These are phyloP conservation scores for Picathartes gymnocephalus DNA, from an alignment of 2,113 vertebrate genomes.

Conservation along the genomic window DNA sequence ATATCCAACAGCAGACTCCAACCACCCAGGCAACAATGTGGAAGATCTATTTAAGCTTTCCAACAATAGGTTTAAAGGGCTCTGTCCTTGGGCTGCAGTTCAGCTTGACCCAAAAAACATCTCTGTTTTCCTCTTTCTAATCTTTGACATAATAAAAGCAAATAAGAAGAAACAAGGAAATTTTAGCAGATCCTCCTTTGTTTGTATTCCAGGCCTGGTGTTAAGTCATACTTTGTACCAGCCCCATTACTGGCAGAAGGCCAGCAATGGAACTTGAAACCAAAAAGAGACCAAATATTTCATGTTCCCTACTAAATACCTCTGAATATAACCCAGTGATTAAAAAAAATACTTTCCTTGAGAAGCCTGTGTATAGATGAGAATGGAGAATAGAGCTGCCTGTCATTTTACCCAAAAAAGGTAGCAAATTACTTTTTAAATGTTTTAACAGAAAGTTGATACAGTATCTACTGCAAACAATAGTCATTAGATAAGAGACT, in stretches of 20 bases:
- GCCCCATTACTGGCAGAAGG: background rate
- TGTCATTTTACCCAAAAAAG: background rate
- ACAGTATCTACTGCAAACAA: slow-evolving; percentile 11
- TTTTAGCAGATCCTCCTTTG: slow-evolving; percentile 26
- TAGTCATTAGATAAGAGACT: background rate
- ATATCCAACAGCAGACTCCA: background rate
- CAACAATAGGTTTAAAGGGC: background rate
- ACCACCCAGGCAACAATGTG: background rate
- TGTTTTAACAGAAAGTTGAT: slow-evolving; percentile 8
- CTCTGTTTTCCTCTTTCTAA: slow-evolving; percentile 1
- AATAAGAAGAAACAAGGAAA: slow-evolving; percentile 27
- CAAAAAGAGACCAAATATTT: background rate
- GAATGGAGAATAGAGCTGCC: background rate
- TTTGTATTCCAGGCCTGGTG: background rate
- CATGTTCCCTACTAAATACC: background rate
- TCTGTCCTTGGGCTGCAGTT: background rate
- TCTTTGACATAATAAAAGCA: slow-evolving; percentile 44
- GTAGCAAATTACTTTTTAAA: background rate
- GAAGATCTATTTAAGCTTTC: background rate
- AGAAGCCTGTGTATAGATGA: background rate
- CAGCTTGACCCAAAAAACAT: slow-evolving; percentile 18
- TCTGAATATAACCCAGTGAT: background rate
- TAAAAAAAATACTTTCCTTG: background rate
- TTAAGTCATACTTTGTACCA: background rate
- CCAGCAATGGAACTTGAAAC: slow-evolving; percentile 3